Conservation (phyloP, 1,140 invertebrate genomes). For the Drosophila orena region DNA sequence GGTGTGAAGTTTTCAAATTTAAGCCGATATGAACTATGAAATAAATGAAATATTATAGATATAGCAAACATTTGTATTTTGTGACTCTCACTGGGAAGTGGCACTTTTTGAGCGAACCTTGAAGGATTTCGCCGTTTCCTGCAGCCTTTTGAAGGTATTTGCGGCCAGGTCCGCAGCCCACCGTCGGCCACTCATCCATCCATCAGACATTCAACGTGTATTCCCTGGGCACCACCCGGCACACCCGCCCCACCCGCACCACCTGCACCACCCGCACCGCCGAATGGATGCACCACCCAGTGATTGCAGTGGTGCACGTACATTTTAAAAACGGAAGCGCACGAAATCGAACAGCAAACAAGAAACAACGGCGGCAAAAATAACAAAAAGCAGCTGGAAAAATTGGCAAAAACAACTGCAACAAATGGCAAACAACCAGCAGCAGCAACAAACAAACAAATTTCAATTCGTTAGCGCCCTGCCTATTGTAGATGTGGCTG, state of each 20-base stretch:
- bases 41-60: too few relatives aligned
- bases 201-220: constrained; percentile 48
- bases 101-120: neutral
- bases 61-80: too few relatives aligned
- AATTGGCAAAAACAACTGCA: constrained; percentile 7
- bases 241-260: neutral
- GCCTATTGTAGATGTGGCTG: constrained; percentile 36
- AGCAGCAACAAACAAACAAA: constrained; percentile 66
- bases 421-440: constrained; percentile 34
- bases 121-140: constrained; percentile 7
- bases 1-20: too few relatives aligned
- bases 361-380: constrained; percentile 38
- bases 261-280: neutral
- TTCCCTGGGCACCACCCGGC: constrained; percentile 21
- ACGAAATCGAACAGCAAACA: constrained; percentile 76
- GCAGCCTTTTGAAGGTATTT: constrained; percentile 3
- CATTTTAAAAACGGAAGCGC: constrained; percentile 65
- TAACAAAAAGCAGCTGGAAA: neutral
- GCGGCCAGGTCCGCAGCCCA: constrained; percentile 11
- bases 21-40: too few relatives aligned
- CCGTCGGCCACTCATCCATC: constrained; percentile 26
- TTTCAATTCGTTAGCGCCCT: constrained; percentile 73
- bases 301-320: constrained; percentile 60
- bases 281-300: constrained; percentile 23
- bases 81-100: neutral